Conservation (phyloP, 30 jellyfish, hydroid and myxozoan genomes). For the Chironex yamaguchii region DNA sequence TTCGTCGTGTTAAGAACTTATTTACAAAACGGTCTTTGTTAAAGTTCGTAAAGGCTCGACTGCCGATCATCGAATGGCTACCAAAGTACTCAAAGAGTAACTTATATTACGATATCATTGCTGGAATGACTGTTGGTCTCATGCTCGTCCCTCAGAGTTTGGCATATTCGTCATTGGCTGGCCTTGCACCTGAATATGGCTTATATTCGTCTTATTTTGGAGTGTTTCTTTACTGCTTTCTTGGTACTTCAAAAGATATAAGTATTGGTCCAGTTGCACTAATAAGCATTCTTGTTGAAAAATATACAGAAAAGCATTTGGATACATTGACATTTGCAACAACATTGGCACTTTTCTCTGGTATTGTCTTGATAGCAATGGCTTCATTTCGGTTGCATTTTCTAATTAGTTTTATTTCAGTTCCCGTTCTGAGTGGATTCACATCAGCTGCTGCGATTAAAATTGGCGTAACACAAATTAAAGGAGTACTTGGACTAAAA, state of each 20-base stretch:
- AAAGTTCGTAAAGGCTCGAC: conserved; percentile 39
- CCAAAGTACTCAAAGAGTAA: conserved; percentile 54
- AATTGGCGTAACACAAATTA: conserved; percentile 69
- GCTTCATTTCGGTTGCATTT: conserved; percentile 67
- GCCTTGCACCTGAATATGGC: conserved; percentile 76
- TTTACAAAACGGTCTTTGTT: neutral
- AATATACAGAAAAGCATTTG: conserved; percentile 54
- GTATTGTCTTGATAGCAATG: conserved; percentile 57
- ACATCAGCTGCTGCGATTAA: conserved; percentile 82
- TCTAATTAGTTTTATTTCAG: conserved; percentile 68
- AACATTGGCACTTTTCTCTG: conserved; percentile 70
- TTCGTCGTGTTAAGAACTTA: too few species aligned
- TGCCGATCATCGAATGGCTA: conserved; percentile 73
- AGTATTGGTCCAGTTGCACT: conserved; percentile 80
- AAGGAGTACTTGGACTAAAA: conserved; percentile 77
- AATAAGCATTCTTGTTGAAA: conserved; percentile 66
- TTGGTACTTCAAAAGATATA: conserved; percentile 74
- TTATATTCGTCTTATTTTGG: conserved; percentile 71
- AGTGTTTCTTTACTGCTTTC: conserved; percentile 40
- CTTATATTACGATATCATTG: conserved; percentile 59
- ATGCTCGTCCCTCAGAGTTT: conserved; percentile 78
- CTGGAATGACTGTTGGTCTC: conserved; percentile 84
- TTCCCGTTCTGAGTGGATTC: conserved; percentile 77
- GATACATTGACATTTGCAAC: conserved; percentile 40
- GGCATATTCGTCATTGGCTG: conserved; percentile 75